A percentile compares a stretch with the other conserved stretches of the same genome.
phyloP scores from a whole-genome alignment of 2,113 vertebrate genomes.

The Malaclemys terrapin region DNA sequence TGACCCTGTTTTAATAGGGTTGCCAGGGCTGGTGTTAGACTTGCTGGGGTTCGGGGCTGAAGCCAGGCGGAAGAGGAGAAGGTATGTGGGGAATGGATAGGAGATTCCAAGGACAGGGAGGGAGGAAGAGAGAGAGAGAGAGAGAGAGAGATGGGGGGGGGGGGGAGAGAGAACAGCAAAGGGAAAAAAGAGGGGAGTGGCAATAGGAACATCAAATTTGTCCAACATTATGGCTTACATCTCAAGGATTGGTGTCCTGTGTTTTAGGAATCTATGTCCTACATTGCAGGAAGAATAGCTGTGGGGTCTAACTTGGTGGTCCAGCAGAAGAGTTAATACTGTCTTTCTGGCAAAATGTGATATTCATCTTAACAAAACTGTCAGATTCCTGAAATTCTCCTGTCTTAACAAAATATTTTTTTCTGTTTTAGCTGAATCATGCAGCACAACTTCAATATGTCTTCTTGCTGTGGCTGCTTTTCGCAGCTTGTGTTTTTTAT shows the following conservation, averaged over 20 bases:
- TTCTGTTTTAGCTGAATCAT: constrained; percentile 79
- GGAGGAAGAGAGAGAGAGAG: background rate
- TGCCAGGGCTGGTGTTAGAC: too few species aligned
- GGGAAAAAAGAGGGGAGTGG: background rate
- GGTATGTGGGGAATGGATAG: background rate
- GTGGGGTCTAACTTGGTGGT: background rate
- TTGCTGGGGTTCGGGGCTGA: too few species aligned
- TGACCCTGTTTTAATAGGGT: too few species aligned
- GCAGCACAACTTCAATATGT: constrained; percentile 73
- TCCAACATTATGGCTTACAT: background rate
- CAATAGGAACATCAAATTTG: background rate
- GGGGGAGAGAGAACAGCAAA: background rate
- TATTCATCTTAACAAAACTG: constrained; percentile 71
- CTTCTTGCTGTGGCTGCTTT: constrained; percentile 76
- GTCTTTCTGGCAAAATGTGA: constrained; percentile 38
- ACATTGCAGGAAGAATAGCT: background rate
- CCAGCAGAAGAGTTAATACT: constrained; percentile 42
- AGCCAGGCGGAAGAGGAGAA: background rate
- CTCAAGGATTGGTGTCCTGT: background rate
- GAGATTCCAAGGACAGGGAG: background rate
- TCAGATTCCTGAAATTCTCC: constrained; percentile 66
- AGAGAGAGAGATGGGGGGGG: background rate
- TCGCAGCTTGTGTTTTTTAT: constrained; percentile 78
- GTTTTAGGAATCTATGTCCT: background rate
- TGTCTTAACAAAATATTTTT: constrained; percentile 78